Percentiles rank a stretch among this genome's conserved stretches.
These are phyloP conservation scores for Drosophila suzukii DNA, from an alignment of 1,140 invertebrate species.

Conservation along the genomic window DNA sequence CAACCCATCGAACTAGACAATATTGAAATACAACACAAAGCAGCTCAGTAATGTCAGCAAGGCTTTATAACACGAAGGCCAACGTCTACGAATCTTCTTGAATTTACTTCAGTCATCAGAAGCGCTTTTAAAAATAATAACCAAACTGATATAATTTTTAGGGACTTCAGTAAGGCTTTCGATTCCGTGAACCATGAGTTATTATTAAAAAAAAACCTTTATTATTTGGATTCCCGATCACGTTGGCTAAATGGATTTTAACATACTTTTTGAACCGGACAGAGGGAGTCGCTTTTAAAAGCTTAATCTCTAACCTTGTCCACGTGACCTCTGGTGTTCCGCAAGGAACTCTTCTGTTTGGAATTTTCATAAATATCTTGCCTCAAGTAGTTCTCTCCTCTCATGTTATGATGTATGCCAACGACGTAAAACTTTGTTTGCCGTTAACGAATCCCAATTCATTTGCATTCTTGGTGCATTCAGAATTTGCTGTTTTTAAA, in stretches of 20 bases:
- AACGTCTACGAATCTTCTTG: background rate
- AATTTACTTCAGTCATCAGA: background rate
- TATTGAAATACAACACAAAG: too few species aligned
- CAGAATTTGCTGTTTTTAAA: background rate
- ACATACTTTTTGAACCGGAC: background rate
- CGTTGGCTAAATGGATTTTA: background rate
- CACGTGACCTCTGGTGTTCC: background rate
- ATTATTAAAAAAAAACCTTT: too few species aligned
- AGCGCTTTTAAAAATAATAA: background rate
- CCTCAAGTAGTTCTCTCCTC: background rate
- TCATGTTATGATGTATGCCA: background rate
- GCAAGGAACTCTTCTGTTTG: background rate
- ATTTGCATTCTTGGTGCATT: background rate
- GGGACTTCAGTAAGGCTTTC: too few species aligned
- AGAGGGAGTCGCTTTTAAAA: too few species aligned
- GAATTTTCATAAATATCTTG: background rate
- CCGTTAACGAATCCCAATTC: background rate
- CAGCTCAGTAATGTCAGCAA: too few species aligned
- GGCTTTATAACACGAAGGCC: too few species aligned
- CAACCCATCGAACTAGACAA: too few species aligned
- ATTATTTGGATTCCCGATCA: background rate
- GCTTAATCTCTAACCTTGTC: background rate
- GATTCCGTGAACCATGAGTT: too few species aligned
- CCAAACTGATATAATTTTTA: too few species aligned
- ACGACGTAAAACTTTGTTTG: background rate